Percentiles rank a stretch among this genome's conserved stretches.
Conservation (phyloP, 2,113 vertebrate species). For the Amblyornis subalaris region DNA sequence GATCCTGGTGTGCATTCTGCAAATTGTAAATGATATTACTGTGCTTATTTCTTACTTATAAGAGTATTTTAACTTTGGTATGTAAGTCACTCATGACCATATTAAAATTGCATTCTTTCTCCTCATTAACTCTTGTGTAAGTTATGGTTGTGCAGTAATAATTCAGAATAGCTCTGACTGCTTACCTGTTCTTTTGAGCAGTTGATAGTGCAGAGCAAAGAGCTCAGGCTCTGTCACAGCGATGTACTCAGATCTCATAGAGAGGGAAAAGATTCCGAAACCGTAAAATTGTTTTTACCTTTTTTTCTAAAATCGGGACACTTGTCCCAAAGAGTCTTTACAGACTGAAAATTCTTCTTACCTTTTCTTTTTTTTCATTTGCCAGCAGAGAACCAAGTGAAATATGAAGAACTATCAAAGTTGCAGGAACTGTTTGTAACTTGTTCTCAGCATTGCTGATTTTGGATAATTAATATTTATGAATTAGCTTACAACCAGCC, state of each 20-base stretch:
- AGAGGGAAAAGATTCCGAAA: not conserved
- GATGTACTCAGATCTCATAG: not conserved
- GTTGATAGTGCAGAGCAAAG: not conserved
- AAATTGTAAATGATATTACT: not conserved
- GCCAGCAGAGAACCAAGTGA: not conserved
- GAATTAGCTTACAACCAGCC: not conserved
- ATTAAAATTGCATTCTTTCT: not conserved
- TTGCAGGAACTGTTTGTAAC: not conserved
- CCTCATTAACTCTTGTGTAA: not conserved
- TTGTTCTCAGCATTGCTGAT: not conserved
- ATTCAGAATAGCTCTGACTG: not conserved
- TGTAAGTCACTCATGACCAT: not conserved
- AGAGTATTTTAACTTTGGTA: not conserved
- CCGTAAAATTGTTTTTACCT: not conserved
- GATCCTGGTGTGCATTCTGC: not conserved
- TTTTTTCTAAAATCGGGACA: not conserved
- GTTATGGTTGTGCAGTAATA: not conserved
- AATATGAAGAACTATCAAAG: not conserved
- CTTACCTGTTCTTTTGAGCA: not conserved
- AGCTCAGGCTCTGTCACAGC: not conserved
- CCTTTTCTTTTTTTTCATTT: not conserved
- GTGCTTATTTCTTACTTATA: not conserved
- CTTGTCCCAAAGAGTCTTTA: not conserved
- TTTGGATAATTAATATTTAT: not conserved
- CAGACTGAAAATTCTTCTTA: not conserved